Conservation (phyloP, 2,113 vertebrate species). For the Percina caprodes region DNA sequence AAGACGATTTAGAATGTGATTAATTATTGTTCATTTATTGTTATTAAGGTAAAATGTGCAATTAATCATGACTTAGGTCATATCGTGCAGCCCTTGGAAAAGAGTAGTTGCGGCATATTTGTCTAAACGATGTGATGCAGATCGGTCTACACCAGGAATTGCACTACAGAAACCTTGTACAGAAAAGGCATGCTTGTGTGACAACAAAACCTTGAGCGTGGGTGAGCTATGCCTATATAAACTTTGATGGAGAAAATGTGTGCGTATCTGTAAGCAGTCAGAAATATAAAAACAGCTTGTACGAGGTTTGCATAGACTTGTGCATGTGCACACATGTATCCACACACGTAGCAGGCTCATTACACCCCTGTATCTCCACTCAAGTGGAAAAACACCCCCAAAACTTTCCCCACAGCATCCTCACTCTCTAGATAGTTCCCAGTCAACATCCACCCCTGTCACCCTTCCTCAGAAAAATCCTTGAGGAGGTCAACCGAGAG, state of each 20-base stretch:
- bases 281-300: conserved; percentile 18
- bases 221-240: conserved; percentile 16
- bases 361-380: conserved; percentile 86
- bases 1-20: no score
- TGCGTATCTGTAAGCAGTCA: neutral
- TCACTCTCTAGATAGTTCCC: conserved; percentile 60
- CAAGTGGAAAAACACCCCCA: conserved; percentile 87
- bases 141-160: neutral
- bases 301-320: conserved; percentile 11
- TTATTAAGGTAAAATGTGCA: no score
- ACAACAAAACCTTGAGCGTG: conserved; percentile 7
- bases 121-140: conserved; percentile 8
- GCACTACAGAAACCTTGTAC: conserved; percentile 1
- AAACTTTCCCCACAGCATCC: conserved; percentile 59
- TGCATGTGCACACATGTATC: conserved; percentile 19
- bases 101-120: neutral
- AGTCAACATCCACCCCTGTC: conserved; percentile 85
- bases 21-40: no score
- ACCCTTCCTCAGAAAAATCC: conserved; percentile 80
- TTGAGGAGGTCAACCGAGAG: conserved; percentile 92
- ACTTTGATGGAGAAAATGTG: conserved; percentile 19
- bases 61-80: no score
- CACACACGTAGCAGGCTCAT: conserved; percentile 81
- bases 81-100: no score
- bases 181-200: conserved; percentile 30